These are phyloP conservation scores for Greenwoodochromis staneri DNA, from an alignment of 2,113 vertebrate genomes.

Conservation along the genomic window DNA sequence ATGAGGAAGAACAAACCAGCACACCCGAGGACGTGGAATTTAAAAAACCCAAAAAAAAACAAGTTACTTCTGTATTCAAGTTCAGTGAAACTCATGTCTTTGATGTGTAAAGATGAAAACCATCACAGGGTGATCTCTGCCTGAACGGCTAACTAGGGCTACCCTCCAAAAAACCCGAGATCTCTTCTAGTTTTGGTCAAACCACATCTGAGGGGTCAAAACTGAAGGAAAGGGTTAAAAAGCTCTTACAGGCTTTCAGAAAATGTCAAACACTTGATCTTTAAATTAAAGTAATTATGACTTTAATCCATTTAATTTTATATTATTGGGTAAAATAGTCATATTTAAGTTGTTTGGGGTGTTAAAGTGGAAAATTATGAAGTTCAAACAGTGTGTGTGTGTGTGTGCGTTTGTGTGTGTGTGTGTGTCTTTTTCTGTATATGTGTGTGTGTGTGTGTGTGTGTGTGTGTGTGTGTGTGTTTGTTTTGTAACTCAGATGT, in stretches of 20 bases:
- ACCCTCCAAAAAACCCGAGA: fast-evolving
- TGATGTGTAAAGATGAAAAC: background rate
- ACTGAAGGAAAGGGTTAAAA: background rate
- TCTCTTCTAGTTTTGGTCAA: background rate
- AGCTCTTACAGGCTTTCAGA: background rate
- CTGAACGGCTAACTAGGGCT: background rate
- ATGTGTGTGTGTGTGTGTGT: background rate
- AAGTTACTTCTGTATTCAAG: background rate
- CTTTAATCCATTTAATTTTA: background rate
- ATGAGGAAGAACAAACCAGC: background rate
- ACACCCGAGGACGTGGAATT: background rate
- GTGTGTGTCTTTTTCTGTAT: background rate
- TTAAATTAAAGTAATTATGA: background rate
- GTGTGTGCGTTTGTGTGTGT: background rate
- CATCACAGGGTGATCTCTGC: background rate
- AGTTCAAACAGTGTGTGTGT: background rate
- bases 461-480: background rate
- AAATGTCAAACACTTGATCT: background rate
- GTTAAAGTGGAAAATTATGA: background rate
- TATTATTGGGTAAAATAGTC: background rate
- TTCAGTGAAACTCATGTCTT: background rate
- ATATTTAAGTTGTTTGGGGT: background rate
- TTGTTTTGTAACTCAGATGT: slow-evolving; percentile 77
- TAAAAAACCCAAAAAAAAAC: fast-evolving
- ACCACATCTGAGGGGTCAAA: background rate